Conservation (phyloP, 1,140 invertebrate genomes). For the Belonocnema kinseyi region DNA sequence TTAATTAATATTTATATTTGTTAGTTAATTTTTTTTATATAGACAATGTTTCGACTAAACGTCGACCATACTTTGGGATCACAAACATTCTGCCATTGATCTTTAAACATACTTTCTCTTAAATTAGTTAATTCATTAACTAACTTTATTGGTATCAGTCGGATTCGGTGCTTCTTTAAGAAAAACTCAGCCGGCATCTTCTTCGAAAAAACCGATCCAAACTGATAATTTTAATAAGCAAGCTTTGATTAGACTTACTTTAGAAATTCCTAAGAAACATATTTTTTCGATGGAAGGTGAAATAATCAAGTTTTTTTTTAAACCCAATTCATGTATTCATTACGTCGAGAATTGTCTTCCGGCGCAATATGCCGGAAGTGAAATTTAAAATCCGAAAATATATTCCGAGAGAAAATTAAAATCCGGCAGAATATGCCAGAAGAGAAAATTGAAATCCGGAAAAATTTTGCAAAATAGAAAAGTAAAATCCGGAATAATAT, state of each 20-base stretch:
- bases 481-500: no score
- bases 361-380: no score
- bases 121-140: constrained; percentile 4
- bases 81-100: constrained; percentile 6
- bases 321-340: not conserved
- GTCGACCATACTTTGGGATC: not conserved
- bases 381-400: no score
- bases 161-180: constrained; percentile 1
- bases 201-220: constrained; percentile 8
- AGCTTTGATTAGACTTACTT: not conserved
- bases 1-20: constrained; percentile 29
- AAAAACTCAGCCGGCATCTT: constrained; percentile 13
- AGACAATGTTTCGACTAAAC: constrained; percentile 12
- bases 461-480: no score
- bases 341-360: not conserved
- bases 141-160: constrained; percentile 11
- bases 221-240: not conserved
- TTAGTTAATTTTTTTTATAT: constrained; percentile 31
- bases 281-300: not conserved
- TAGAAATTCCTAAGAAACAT: not conserved
- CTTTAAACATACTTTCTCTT: constrained; percentile 11
- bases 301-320: not conserved
- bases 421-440: no score
- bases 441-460: no score
- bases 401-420: no score